Evolutionary conservation across 2,113 vertebrate species (phyloP).

Genomic region (Alectura lathami): DNA sequence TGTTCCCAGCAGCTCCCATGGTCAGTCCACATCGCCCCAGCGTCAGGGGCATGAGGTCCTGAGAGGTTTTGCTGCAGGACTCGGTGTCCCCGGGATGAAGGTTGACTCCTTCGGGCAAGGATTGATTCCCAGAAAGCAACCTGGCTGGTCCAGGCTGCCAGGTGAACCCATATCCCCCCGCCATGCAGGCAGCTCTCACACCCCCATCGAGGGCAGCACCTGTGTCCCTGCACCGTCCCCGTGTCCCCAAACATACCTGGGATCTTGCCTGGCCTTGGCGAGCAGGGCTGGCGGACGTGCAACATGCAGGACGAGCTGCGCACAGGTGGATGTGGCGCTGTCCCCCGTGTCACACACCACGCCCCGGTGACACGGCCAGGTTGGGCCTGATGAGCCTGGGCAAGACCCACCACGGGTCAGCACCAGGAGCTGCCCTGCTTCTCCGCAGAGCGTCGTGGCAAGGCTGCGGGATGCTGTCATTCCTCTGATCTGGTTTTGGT

Average conservation of each 20-base stretch:
- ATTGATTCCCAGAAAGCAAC: fast-evolving
- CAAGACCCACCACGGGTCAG: background rate
- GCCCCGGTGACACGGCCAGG: background rate
- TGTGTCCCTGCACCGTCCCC: fast-evolving
- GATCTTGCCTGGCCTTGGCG: background rate
- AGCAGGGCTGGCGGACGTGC: background rate
- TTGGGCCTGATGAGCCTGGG: fast-evolving
- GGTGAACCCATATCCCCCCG: fast-evolving
- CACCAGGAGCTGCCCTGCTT: background rate
- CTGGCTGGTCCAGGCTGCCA: background rate
- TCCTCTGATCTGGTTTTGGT: background rate
- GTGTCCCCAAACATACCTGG: fast-evolving
- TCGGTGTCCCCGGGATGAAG: background rate
- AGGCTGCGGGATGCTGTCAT: background rate
- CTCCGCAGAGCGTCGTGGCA: fast-evolving
- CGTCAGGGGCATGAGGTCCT: background rate
- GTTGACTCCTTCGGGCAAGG: background rate
- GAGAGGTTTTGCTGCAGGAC: background rate
- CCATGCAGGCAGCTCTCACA: fast-evolving
- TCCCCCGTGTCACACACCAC: background rate
- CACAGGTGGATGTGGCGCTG: fast-evolving
- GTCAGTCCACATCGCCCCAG: fast-evolving
- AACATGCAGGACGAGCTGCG: background rate
- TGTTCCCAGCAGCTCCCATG: background rate
- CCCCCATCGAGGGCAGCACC: background rate